A percentile compares a stretch with the other conserved stretches of the same genome.
These are phyloP conservation scores for Bellardia bayeri DNA, from an alignment of 2,888 invertebrate species.

Conservation along the genomic window DNA sequence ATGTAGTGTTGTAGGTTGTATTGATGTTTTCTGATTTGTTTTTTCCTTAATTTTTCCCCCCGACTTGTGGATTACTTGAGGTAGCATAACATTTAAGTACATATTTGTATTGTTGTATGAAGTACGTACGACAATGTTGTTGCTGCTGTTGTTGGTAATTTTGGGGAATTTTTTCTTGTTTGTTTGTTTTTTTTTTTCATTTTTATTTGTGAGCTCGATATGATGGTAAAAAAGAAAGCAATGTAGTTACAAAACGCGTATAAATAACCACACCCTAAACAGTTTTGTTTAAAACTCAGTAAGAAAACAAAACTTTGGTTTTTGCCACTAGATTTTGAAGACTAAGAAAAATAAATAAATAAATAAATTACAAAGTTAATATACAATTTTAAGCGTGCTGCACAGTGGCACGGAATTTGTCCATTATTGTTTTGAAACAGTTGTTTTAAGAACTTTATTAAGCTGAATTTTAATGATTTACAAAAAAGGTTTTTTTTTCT, in stretches of 20 bases:
- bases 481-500: too few relatives aligned
- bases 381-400: conserved; percentile 17
- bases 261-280: conserved; percentile 71
- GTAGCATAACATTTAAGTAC: conserved; percentile 45
- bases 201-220: conserved; percentile 2
- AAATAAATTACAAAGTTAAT: not conserved
- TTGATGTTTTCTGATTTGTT: conserved; percentile 54
- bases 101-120: not conserved
- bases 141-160: conserved; percentile 20
- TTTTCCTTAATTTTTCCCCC: not conserved
- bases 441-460: too few relatives aligned
- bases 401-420: conserved; percentile 31
- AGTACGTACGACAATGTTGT: not conserved
- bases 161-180: conserved; percentile 29
- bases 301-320: conserved; percentile 19
- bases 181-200: not conserved
- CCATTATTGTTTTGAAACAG: not conserved
- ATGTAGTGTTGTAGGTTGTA: conserved; percentile 50
- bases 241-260: conserved; percentile 65
- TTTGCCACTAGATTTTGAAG: conserved; percentile 52
- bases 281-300: conserved; percentile 35
- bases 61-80: conserved; percentile 38
- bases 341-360: conserved; percentile 21
- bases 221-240: conserved; percentile 50
- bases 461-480: too few relatives aligned